Conservation (phyloP, 2,113 vertebrate species). For the Oncorhynchus gorbuscha region DNA sequence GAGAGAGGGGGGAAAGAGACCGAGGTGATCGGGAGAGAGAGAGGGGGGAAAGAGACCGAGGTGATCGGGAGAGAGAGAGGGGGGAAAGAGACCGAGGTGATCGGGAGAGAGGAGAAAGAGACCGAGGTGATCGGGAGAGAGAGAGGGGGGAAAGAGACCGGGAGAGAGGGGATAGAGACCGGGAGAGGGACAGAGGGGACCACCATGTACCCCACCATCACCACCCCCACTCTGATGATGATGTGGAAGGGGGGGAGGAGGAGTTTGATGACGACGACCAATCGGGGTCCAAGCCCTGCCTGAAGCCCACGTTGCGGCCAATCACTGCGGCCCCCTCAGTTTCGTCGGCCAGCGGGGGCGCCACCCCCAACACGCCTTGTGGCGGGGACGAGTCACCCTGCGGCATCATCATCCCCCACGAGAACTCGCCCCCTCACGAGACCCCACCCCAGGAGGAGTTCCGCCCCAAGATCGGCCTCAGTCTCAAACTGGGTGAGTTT, state of each 20-base stretch:
- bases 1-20: conserved; percentile 16
- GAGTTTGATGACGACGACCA: conserved; percentile 85
- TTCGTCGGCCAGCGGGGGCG: conserved; percentile 92
- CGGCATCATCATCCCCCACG: conserved; percentile 98
- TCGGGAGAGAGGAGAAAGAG: conserved; percentile 46
- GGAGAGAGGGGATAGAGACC: conserved; percentile 39
- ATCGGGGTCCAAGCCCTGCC: conserved; percentile 85
- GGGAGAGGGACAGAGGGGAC: conserved; percentile 66
- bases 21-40: conserved; percentile 67
- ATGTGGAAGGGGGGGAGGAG: conserved; percentile 87
- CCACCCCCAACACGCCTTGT: conserved; percentile 89
- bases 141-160: conserved; percentile 47
- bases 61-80: conserved; percentile 18
- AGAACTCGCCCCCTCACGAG: conserved; percentile 91
- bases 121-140: conserved; percentile 37
- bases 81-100: conserved; percentile 59
- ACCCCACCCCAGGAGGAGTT: conserved; percentile 90
- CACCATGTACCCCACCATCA: neutral
- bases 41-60: conserved; percentile 2
- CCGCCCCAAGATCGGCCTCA: conserved; percentile 95
- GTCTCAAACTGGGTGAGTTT: conserved; percentile 90
- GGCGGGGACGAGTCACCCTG: conserved; percentile 94
- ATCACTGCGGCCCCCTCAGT: conserved; percentile 93
- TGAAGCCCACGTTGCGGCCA: conserved; percentile 93
- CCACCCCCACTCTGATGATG: conserved; percentile 78